Conservation (phyloP, 2,113 vertebrate species). For the Amazona vittata region DNA sequence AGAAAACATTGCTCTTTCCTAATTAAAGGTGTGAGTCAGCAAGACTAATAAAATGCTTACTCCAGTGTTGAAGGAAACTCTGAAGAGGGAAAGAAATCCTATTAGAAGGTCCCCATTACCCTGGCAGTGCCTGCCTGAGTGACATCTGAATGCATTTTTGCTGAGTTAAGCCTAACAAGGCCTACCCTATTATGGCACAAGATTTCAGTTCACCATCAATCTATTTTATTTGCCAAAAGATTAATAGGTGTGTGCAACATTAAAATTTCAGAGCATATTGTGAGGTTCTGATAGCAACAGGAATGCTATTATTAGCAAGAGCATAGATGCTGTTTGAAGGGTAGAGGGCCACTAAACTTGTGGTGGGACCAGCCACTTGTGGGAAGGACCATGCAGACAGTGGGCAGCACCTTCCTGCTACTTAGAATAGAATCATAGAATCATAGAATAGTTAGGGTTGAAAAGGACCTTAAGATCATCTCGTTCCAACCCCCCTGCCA, state of each 20-base stretch:
- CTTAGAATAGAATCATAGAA: too few relatives aligned
- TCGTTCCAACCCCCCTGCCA: too few relatives aligned
- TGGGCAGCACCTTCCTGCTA: accelerated
- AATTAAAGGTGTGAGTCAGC: constrained; percentile 70
- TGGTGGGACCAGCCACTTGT: background rate
- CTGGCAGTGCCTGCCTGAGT: constrained; percentile 30
- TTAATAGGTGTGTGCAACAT: constrained; percentile 41
- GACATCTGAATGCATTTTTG: constrained; percentile 58
- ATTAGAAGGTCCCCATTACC: constrained; percentile 17
- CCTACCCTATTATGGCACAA: constrained; percentile 56
- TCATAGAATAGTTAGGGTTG: too few relatives aligned
- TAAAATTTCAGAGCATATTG: constrained; percentile 30
- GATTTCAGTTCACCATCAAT: constrained; percentile 58
- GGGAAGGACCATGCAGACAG: background rate
- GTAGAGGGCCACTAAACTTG: background rate
- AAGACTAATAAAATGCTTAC: constrained; percentile 49
- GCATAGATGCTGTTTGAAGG: background rate
- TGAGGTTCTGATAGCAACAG: background rate
- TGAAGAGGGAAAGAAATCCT: constrained; percentile 47
- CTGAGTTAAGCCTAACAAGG: constrained; percentile 56
- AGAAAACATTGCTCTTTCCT: constrained; percentile 66
- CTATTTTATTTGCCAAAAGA: constrained; percentile 63
- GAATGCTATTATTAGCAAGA: background rate
- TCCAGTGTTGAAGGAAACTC: constrained; percentile 16
- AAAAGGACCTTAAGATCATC: too few relatives aligned